Base-by-base conservation (phyloP, 2,888 invertebrate genomes). In the Agrotis ipsilon region DNA sequence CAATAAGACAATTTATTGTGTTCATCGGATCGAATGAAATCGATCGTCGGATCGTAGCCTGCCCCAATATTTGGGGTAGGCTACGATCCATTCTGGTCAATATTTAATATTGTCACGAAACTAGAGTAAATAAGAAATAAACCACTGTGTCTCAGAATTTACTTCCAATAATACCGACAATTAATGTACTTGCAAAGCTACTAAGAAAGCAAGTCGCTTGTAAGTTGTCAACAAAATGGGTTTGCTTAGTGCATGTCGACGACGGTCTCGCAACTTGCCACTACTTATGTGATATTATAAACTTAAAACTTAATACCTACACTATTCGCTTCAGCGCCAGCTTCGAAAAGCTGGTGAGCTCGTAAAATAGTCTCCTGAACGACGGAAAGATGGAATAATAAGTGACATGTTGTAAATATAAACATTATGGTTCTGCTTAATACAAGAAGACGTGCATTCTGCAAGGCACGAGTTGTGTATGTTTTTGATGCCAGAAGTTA, bases 201-300 rank as follows among this genome's bases (percentile, higher is more conserved):
- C 27, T 52, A 43, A 57, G 55, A 21, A 68, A 80, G 57, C 54
- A 62, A 68, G 24, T 63, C 24, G 60, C 58, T 18, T 67, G 54
- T 51, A 68, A 55, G 78, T 79, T 69, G 65, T 65, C 76, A 55
- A 46, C 39, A 24, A 70, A 80, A 80, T 78, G 19, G 49, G 70
- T 66, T 65, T 78, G 78, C 67, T 72, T 72, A 68, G 68, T 68
- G 78, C 72, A 79, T 78, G 67, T 68, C 68, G 43, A 24, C 62
- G 43, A 27, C 60, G 68, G 43, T 68, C 59, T 21, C 54, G 49
- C 65, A 65, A 79, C 61, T 81, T 77, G 63, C 63, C 45, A 59
- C 61, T 68, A 72, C 81, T 72, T 81, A 78, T 52, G 55, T 62
- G 54, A 78, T 65, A 79, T 79, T 81, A 81, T 81, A 78, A 77